These are phyloP conservation scores for Cryptus viduatorius DNA, from an alignment of 2,888 invertebrate species.

Conservation along the genomic window DNA sequence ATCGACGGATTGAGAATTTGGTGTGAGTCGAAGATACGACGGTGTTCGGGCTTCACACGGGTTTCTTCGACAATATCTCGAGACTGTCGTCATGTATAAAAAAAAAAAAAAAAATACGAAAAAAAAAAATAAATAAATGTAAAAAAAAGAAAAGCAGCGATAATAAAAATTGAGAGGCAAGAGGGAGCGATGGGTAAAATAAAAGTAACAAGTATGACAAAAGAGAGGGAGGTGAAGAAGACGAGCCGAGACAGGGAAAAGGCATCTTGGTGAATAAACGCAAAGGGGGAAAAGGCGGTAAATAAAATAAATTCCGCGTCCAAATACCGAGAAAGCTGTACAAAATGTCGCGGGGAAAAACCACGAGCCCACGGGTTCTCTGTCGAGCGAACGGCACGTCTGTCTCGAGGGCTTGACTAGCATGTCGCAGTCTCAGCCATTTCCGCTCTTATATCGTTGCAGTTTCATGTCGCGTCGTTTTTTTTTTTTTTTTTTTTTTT, in stretches of 20 bases:
- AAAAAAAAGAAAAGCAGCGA: not conserved
- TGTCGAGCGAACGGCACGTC: conserved; percentile 50
- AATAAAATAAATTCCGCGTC: conserved; percentile 77
- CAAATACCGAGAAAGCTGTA: conserved; percentile 69
- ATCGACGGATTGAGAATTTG: conserved; percentile 24
- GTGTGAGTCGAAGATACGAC: conserved; percentile 24
- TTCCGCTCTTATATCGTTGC: not conserved
- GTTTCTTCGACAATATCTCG: conserved; percentile 20
- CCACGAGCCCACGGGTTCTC: conserved; percentile 45
- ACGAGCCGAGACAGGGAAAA: conserved; percentile 52
- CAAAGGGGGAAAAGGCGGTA: conserved; percentile 60
- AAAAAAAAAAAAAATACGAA: not conserved
- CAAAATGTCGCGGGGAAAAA: conserved; percentile 76
- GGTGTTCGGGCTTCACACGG: conserved; percentile 29
- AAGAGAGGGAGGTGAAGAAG: conserved; percentile 27
- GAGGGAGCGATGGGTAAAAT: conserved; percentile 11
- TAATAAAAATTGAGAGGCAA: conserved; percentile 27
- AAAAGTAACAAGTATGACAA: conserved; percentile 25
- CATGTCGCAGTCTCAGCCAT: conserved; percentile 24
- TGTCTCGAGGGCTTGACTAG: conserved; percentile 28
- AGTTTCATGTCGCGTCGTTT: not conserved
- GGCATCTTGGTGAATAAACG: conserved; percentile 44
- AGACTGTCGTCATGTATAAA: not conserved
- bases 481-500: not conserved
- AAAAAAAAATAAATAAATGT: too few relatives aligned